Percentiles rank a stretch among this genome's conserved stretches.
These are phyloP conservation scores for Psittacara wagleri DNA, from an alignment of 2,113 vertebrate genomes.

Conservation along the genomic window DNA sequence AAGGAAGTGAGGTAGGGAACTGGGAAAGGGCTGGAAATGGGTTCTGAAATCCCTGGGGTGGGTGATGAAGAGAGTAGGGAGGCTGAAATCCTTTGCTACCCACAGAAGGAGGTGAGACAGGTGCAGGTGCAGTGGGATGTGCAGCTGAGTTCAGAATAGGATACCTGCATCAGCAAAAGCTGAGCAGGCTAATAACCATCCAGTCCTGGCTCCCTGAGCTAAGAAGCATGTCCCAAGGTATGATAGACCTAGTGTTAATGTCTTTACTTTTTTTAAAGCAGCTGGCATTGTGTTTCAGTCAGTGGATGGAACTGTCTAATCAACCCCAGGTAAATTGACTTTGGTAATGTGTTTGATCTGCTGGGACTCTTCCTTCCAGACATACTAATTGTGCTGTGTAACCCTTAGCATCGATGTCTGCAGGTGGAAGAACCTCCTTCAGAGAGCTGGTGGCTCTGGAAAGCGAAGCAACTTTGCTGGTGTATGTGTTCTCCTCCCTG, in stretches of 20 bases:
- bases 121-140: fast-evolving
- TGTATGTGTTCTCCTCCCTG: not conserved
- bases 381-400: not conserved
- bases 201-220: not conserved
- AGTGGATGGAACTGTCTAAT: constrained; percentile 65
- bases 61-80: not conserved
- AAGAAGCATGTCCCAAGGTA: not conserved
- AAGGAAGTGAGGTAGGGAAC: not conserved
- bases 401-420: not conserved
- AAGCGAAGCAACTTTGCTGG: not conserved
- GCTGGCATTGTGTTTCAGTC: constrained; percentile 72
- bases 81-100: not conserved
- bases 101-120: not conserved
- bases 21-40: fast-evolving
- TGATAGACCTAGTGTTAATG: not conserved
- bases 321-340: constrained; percentile 68
- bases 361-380: not conserved
- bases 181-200: not conserved
- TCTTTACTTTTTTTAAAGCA: constrained; percentile 45
- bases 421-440: not conserved
- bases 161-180: not conserved
- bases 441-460: not conserved
- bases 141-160: not conserved
- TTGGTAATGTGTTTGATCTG: not conserved
- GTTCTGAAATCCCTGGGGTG: fast-evolving